phyloP scores from a whole-genome alignment of 2,797 vertebrate species.

The Fundulus diaphanus region DNA sequence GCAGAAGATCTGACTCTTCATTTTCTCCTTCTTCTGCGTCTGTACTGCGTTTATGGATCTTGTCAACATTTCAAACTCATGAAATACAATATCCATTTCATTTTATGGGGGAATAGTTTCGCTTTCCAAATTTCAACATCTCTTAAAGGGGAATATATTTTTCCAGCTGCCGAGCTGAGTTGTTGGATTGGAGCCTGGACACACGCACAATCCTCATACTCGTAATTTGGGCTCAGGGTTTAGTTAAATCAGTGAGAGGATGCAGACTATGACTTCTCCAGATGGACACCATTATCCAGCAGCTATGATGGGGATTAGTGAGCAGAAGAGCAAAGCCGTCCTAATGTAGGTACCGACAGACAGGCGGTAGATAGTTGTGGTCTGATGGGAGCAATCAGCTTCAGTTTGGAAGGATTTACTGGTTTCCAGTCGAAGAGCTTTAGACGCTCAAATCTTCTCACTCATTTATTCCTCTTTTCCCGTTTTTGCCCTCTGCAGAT shows the following conservation, averaged over 20 bases:
- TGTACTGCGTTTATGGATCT: not conserved
- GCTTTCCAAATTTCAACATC: slow-evolving; percentile 19
- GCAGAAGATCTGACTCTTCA: not conserved
- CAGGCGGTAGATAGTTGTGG: slow-evolving; percentile 46
- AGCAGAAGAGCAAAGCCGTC: slow-evolving; percentile 35
- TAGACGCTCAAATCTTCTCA: slow-evolving; percentile 20
- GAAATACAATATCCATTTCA: slow-evolving; percentile 9
- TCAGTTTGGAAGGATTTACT: slow-evolving; percentile 38
- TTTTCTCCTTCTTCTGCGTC: not conserved
- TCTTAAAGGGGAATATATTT: slow-evolving; percentile 12
- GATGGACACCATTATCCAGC: slow-evolving; percentile 55
- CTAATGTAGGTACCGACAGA: slow-evolving; percentile 60
- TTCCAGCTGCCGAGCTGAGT: slow-evolving; percentile 27
- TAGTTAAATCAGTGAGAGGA: slow-evolving; percentile 24
- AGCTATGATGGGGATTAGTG: slow-evolving; percentile 49
- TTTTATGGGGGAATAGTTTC: slow-evolving; percentile 37
- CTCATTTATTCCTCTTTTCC: slow-evolving; percentile 11
- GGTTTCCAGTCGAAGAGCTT: slow-evolving; percentile 31
- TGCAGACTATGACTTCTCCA: slow-evolving; percentile 51
- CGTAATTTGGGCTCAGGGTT: slow-evolving; percentile 37
- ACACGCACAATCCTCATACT: slow-evolving; percentile 33
- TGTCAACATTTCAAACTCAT: slow-evolving; percentile 12
- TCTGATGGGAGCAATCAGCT: slow-evolving; percentile 28
- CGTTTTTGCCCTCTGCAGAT: slow-evolving; percentile 78
- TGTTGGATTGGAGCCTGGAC: slow-evolving; percentile 35